Percentiles rank a stretch among this genome's conserved stretches.
phyloP scores from a whole-genome alignment of 2,888 invertebrate species.

The Gryllus longicercus region DNA sequence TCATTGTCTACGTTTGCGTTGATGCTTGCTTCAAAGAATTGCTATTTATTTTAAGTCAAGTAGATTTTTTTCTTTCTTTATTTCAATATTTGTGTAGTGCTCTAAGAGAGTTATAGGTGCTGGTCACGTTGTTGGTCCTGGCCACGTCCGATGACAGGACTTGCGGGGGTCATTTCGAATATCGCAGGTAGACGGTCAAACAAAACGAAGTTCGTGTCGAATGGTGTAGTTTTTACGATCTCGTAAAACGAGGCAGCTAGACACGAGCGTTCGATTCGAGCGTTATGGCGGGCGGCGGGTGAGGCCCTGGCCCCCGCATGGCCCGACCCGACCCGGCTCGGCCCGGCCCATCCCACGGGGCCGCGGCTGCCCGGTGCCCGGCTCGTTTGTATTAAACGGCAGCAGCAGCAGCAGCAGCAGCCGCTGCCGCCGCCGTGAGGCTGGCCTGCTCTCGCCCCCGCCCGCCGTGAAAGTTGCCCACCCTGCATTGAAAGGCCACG shows the following conservation, averaged over 20 bases:
- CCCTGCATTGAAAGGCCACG: neutral
- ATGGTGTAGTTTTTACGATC: constrained; percentile 11
- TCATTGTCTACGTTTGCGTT: no score
- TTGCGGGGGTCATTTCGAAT: neutral
- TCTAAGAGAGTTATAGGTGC: no score
- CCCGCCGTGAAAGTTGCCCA: neutral
- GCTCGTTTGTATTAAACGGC: neutral
- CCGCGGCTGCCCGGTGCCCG: neutral
- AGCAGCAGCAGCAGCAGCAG: no score
- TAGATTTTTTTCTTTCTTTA: no score
- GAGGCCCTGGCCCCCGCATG: neutral
- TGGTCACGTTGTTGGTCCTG: no score
- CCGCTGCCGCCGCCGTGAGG: no score
- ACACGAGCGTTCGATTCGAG: no score
- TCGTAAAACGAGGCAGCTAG: neutral
- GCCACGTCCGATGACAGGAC: no score
- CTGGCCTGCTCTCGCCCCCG: neutral
- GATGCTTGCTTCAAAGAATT: no score
- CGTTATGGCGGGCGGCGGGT: neutral
- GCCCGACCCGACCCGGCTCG: neutral
- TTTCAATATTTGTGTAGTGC: no score
- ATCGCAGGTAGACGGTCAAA: neutral
- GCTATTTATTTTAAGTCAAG: no score
- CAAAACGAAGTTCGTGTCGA: neutral
- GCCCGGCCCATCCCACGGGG: neutral